These are phyloP conservation scores for Cartodere bifasciata DNA, from an alignment of 2,888 invertebrate genomes.

Conservation along the genomic window DNA sequence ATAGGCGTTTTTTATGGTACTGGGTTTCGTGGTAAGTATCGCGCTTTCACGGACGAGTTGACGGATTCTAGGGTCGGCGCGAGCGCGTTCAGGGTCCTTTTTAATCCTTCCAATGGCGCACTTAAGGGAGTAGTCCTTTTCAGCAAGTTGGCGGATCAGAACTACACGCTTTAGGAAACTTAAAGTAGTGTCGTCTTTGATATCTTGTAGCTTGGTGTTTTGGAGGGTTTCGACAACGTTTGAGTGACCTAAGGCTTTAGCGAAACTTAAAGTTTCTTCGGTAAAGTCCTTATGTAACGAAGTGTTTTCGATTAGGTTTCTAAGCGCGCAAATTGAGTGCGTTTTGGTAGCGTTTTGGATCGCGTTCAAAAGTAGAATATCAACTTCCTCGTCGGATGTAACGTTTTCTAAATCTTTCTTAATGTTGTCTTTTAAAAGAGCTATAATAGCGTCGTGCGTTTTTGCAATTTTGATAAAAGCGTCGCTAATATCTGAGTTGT, in stretches of 20 bases:
- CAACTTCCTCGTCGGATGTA: constrained; percentile 50
- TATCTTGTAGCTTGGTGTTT: constrained; percentile 42
- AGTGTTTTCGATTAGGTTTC: constrained; percentile 31
- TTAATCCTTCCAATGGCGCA: constrained; percentile 49
- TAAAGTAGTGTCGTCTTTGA: constrained; percentile 45
- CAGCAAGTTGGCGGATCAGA: constrained; percentile 59
- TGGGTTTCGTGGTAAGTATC: constrained; percentile 35
- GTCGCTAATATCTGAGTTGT: constrained; percentile 7
- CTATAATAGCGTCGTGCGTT: constrained; percentile 46
- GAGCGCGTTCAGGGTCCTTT: constrained; percentile 52
- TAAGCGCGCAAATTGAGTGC: constrained; percentile 42
- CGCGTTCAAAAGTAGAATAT: constrained; percentile 51
- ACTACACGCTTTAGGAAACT: constrained; percentile 57
- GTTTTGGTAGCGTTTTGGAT: constrained; percentile 53
- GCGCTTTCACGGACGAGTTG: constrained; percentile 63
- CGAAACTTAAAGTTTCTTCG: constrained; percentile 54
- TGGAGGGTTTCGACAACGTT: constrained; percentile 39
- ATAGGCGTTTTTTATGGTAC: constrained; percentile 42
- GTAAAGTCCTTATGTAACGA: constrained; percentile 39
- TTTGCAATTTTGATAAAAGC: constrained; percentile 16
- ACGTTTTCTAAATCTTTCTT: constrained; percentile 47
- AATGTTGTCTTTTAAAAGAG: constrained; percentile 46
- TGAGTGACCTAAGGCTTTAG: constrained; percentile 54
- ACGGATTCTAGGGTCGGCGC: constrained; percentile 54
- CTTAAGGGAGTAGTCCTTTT: constrained; percentile 48